A percentile compares a stretch with the other conserved stretches of the same genome.
Evolutionary conservation across 2,113 vertebrate genomes (phyloP).

Genomic region (Alexandromys fortis): DNA sequence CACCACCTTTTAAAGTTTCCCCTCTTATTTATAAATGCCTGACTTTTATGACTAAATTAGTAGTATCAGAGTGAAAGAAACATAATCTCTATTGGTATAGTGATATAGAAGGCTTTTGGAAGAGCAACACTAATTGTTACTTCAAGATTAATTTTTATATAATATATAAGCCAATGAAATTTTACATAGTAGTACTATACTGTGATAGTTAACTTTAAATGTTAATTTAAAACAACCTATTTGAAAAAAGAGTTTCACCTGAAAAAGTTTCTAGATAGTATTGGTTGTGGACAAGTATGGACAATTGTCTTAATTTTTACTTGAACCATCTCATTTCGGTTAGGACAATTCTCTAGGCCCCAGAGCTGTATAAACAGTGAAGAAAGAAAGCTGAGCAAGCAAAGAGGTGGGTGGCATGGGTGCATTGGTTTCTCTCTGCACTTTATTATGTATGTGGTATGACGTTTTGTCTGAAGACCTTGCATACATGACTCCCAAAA

Average conservation of each 20-base stretch:
- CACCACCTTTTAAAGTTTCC: background rate
- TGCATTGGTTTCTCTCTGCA: rapidly evolving
- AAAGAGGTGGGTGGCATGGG: background rate
- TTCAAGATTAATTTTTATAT: background rate
- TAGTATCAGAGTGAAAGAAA: background rate
- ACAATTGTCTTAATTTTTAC: background rate
- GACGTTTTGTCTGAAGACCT: background rate
- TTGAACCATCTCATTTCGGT: rapidly evolving
- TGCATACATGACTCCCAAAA: background rate
- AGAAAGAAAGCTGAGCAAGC: background rate
- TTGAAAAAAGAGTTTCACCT: background rate
- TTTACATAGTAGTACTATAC: background rate
- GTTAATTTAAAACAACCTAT: background rate
- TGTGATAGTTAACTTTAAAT: background rate
- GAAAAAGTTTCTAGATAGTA: background rate
- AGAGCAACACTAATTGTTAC: background rate
- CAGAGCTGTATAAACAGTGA: background rate
- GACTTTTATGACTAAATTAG: background rate
- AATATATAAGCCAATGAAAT: background rate
- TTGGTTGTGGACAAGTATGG: background rate
- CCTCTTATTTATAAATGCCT: background rate
- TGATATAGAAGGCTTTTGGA: background rate
- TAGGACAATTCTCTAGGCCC: background rate
- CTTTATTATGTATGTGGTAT: no score
- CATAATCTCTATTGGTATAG: background rate